Evolutionary conservation across 2,888 invertebrate species (phyloP).

Genomic region (Tholera decimalis): DNA sequence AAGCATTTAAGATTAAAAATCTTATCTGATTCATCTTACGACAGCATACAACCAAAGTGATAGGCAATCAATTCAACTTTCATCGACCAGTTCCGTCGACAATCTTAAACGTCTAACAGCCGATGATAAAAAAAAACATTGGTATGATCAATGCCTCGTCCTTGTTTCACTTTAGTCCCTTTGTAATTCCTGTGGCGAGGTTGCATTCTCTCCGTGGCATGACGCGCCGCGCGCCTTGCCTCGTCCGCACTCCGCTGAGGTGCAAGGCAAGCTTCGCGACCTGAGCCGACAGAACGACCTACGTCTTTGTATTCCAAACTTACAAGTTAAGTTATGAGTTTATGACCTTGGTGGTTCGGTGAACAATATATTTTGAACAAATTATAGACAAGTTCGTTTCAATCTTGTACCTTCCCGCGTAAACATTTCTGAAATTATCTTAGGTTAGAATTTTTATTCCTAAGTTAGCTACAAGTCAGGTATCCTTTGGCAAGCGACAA

Average conservation of each 20-base stretch:
- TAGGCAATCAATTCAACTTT: conserved; percentile 29
- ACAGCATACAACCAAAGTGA: conserved; percentile 12
- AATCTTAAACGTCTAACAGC: conserved; percentile 65
- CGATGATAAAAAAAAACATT: conserved; percentile 72
- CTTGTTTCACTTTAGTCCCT: conserved; percentile 84
- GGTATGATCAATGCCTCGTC: conserved; percentile 83
- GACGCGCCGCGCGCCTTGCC: conserved; percentile 66
- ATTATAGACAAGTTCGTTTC: conserved; percentile 1
- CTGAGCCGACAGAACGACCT: conserved; percentile 48
- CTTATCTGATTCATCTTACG: conserved; percentile 1
- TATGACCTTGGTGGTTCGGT: conserved; percentile 22
- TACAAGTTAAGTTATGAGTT: conserved; percentile 41
- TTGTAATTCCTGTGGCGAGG: conserved; percentile 85
- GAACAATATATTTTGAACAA: conserved; percentile 24
- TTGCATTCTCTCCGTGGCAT: conserved; percentile 83
- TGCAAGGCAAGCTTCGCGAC: conserved; percentile 50
- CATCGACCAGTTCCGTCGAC: conserved; percentile 61
- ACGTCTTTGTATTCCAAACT: conserved; percentile 57
- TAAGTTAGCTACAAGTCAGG: conserved; percentile 17
- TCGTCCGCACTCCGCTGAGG: conserved; percentile 66
- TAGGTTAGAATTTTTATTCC: conserved; percentile 51
- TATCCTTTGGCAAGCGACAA: conserved; percentile 27
- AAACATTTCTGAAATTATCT: conserved; percentile 22
- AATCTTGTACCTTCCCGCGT: conserved; percentile 49
- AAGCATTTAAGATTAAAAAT: conserved; percentile 16